phyloP scores from a whole-genome alignment of 2,888 invertebrate genomes.

The Leptinotarsa haldemani region DNA sequence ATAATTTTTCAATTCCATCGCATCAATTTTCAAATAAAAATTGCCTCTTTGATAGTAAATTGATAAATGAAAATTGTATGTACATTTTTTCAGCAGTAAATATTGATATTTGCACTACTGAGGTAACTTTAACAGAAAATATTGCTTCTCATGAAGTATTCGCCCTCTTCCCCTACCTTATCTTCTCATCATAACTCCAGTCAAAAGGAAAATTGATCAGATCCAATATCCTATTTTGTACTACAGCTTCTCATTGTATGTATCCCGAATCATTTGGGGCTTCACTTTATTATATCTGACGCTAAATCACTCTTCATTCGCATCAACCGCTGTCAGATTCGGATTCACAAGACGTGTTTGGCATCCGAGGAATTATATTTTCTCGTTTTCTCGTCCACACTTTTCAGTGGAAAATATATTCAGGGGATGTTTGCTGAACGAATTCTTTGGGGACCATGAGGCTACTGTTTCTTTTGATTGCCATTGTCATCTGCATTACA shows the following conservation, averaged over 20 bases:
- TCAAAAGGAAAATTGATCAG: slow-evolving; percentile 13
- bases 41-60: no score
- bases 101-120: no score
- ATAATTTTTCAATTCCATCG: no score
- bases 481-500: no score
- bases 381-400: slow-evolving; percentile 24
- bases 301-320: slow-evolving; percentile 41
- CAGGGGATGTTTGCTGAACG: not conserved
- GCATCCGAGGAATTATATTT: slow-evolving; percentile 33
- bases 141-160: not conserved
- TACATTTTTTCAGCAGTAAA: no score
- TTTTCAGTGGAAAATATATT: not conserved
- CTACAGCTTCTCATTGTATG: slow-evolving; percentile 30
- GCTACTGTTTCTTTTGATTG: not conserved
- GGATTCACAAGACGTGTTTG: slow-evolving; percentile 19
- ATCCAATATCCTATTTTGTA: slow-evolving; percentile 28
- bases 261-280: slow-evolving; percentile 27
- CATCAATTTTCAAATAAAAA: no score
- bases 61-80: no score
- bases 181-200: not conserved
- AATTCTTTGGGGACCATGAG: not conserved
- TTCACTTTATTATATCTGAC: slow-evolving; percentile 43
- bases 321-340: slow-evolving; percentile 33
- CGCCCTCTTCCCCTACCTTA: not conserved
- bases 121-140: not conserved